phyloP scores from a whole-genome alignment of 2,888 invertebrate species.

The Lasioglossum calceatum region DNA sequence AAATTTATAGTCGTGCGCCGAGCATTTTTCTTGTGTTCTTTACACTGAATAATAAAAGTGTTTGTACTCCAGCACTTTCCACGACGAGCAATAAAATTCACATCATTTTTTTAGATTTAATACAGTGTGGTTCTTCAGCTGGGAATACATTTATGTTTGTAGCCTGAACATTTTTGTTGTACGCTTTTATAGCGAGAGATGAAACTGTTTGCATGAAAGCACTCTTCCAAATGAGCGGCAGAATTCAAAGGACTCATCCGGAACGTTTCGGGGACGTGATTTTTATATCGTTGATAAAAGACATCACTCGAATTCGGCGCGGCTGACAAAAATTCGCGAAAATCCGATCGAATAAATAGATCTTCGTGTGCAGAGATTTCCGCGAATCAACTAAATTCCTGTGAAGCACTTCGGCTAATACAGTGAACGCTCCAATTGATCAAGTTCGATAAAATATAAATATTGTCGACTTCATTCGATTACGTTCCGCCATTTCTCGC shows the following conservation, averaged over 20 bases:
- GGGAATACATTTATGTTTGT: neutral
- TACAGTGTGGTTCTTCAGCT: neutral
- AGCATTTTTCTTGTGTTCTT: neutral
- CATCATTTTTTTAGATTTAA: neutral
- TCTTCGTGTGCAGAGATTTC: too few species aligned
- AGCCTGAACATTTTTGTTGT: neutral
- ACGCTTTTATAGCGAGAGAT: neutral
- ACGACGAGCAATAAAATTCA: too few species aligned
- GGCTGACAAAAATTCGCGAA: neutral
- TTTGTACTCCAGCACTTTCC: too few species aligned
- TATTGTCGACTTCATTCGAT: neutral
- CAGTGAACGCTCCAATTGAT: neutral
- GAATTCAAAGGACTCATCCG: neutral
- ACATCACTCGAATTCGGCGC: neutral
- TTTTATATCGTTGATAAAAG: neutral
- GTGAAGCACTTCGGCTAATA: neutral
- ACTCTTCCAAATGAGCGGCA: neutral
- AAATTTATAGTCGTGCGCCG: too few species aligned
- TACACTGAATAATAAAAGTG: too few species aligned
- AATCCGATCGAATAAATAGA: neutral
- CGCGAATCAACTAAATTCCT: too few species aligned
- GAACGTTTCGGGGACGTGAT: neutral
- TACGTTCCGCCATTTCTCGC: neutral
- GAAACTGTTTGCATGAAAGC: neutral
- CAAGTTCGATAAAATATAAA: neutral